Base-by-base conservation (phyloP, 2,113 vertebrate species). In the Origma solitaria region DNA sequence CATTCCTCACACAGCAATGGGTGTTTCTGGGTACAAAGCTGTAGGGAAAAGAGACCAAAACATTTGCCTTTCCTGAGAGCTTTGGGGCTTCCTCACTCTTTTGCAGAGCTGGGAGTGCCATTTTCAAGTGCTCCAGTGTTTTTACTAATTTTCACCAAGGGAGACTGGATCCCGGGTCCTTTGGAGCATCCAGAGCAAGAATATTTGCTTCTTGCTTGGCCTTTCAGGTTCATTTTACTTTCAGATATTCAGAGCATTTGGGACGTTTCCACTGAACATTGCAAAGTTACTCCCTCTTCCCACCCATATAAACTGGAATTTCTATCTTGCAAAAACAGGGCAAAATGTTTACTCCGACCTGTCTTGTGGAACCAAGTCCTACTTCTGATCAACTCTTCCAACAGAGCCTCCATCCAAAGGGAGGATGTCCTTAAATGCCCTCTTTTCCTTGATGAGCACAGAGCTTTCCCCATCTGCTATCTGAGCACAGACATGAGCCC, bases 341-440 rank as follows among this genome's bases (percentile, higher is more conserved):
- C 30, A 44, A 86, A 92, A 38, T 7, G 5, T 71, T 81, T 58
- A 51, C 54, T 71, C 17, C 3, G 21, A 45, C 40, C 15, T 38
- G 24, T 54, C n/a, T 76, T 12, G 22, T 45, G 56, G 83, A 89
- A 69, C 2, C 0, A 89, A 82, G 69, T n/a, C 61, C 77, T 38
- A 33, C 61, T 92, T 84, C 49, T 42, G n/a, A 89, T 53, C 57
- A 51, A 25, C 23, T 54, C 70, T 65, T 33, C 86, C 61, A 91
- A 7, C 12, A 79, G 9, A 86, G 69, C 44, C 49, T 86, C 49
- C 53, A 17, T 22, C 64, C 44, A 69, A 82, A 65, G 57, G 53
- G 28, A 83, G 73, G 77, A 53, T 64, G 80, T 91, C 95, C 94
- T 92, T 57, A 57, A 94, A 87, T 94, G 69, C 51, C 78, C 94